Conservation (phyloP, 2,888 invertebrate genomes). For the Dicyrtomina minuta region DNA sequence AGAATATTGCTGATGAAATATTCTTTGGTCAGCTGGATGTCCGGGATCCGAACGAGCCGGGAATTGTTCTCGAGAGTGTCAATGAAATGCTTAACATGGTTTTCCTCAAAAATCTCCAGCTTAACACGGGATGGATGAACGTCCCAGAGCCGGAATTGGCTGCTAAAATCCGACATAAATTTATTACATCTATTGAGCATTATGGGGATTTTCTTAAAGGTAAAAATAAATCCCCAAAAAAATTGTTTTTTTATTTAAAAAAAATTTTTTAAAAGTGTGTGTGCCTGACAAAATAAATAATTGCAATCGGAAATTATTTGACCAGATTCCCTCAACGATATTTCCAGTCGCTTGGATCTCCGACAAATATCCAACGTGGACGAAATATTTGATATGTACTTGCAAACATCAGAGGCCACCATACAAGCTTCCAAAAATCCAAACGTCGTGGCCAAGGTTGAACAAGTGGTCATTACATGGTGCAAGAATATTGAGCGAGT, state of each 20-base stretch:
- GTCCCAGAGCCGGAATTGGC: conserved; percentile 59
- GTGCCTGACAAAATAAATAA: neutral
- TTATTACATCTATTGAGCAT: conserved; percentile 63
- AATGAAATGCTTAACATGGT: conserved; percentile 55
- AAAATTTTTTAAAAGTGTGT: neutral
- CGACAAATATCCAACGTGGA: conserved; percentile 46
- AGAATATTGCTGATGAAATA: conserved; percentile 66
- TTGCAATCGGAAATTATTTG: too few relatives aligned
- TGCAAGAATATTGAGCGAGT: conserved; percentile 71
- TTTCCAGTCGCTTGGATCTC: conserved; percentile 46
- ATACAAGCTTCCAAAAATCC: conserved; percentile 63
- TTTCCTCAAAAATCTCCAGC: conserved; percentile 59
- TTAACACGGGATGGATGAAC: conserved; percentile 63
- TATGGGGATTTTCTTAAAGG: conserved; percentile 62
- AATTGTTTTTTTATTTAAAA: neutral
- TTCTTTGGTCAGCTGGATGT: conserved; percentile 57
- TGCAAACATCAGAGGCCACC: conserved; percentile 64
- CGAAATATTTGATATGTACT: conserved; percentile 54
- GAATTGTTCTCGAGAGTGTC: conserved; percentile 55
- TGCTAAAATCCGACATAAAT: conserved; percentile 60
- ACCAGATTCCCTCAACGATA: conserved; percentile 47
- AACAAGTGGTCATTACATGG: conserved; percentile 69
- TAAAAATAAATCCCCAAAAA: conserved; percentile 55
- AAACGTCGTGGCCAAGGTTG: conserved; percentile 65
- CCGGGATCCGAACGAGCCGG: conserved; percentile 54